These are phyloP conservation scores for Hyperoplus lanceolatus DNA, from an alignment of 2,797 vertebrate species.

Conservation along the genomic window DNA sequence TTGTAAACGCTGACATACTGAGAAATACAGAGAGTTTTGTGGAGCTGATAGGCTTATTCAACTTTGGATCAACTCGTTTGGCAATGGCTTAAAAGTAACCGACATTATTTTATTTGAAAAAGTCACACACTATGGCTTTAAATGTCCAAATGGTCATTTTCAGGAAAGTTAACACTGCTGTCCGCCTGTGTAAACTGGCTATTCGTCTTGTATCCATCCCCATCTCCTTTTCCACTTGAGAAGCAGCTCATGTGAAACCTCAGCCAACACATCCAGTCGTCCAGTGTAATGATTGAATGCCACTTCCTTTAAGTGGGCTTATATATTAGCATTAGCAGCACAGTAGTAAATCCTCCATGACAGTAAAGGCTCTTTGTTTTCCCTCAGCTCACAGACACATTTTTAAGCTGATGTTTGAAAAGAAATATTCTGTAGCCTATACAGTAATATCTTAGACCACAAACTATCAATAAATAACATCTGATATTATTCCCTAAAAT, in stretches of 20 bases:
- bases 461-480: conserved; percentile 6
- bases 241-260: conserved; percentile 47
- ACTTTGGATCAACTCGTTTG: too few relatives aligned
- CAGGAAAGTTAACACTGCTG: too few relatives aligned
- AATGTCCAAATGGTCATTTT: too few relatives aligned
- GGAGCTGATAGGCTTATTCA: too few relatives aligned
- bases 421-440: background rate
- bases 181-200: conserved; percentile 1
- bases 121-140: too few relatives aligned
- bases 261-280: conserved; percentile 43
- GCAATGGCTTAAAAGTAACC: too few relatives aligned
- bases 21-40: too few relatives aligned
- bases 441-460: background rate
- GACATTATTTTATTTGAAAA: too few relatives aligned
- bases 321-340: conserved; percentile 23
- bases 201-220: conserved; percentile 53
- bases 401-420: conserved; percentile 11
- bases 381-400: background rate
- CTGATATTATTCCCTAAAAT: background rate
- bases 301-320: conserved; percentile 52
- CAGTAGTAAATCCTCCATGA: conserved; percentile 14
- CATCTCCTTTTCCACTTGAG: conserved; percentile 59
- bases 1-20: too few relatives aligned
- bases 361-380: background rate
- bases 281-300: conserved; percentile 55